A percentile compares a stretch with the other conserved stretches of the same genome.
Conservation (phyloP, 2,888 invertebrate genomes). For the Parnassius apollo region DNA sequence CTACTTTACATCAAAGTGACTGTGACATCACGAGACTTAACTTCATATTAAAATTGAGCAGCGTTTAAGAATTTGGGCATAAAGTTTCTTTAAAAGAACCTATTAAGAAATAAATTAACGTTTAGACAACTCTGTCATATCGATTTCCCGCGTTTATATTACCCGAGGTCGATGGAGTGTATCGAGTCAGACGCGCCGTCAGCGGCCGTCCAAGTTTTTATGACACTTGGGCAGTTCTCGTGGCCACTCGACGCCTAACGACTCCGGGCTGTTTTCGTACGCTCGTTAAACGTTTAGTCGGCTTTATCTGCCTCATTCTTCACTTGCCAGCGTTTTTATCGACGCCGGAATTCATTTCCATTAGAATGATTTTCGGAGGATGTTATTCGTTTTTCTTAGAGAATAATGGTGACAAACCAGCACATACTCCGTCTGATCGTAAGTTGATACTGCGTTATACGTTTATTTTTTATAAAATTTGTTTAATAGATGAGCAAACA, state of each 20-base stretch:
- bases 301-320: slow-evolving; percentile 16
- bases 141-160: slow-evolving; percentile 18
- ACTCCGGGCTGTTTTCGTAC: slow-evolving; percentile 19
- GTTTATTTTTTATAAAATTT: too few species aligned
- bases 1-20: too few species aligned
- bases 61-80: too few species aligned
- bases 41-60: too few species aligned
- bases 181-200: slow-evolving; percentile 19
- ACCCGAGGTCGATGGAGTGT: slow-evolving; percentile 22
- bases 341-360: slow-evolving; percentile 5
- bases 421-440: too few species aligned
- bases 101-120: slow-evolving; percentile 9
- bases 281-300: slow-evolving; percentile 25
- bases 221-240: slow-evolving; percentile 29
- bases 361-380: slow-evolving; percentile 2
- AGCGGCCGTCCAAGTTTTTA: slow-evolving; percentile 30
- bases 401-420: too few species aligned
- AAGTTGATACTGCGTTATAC: too few species aligned
- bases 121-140: slow-evolving; percentile 10
- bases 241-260: slow-evolving; percentile 27
- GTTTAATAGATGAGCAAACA: too few species aligned
- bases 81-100: too few species aligned
- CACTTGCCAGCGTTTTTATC: slow-evolving; percentile 20
- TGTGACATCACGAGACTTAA: too few species aligned
- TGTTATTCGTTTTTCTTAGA: background rate